A percentile compares a stretch with the other conserved stretches of the same genome.
These are phyloP conservation scores for Gorsachius goisagi DNA, from an alignment of 2,113 vertebrate genomes.

Conservation along the genomic window DNA sequence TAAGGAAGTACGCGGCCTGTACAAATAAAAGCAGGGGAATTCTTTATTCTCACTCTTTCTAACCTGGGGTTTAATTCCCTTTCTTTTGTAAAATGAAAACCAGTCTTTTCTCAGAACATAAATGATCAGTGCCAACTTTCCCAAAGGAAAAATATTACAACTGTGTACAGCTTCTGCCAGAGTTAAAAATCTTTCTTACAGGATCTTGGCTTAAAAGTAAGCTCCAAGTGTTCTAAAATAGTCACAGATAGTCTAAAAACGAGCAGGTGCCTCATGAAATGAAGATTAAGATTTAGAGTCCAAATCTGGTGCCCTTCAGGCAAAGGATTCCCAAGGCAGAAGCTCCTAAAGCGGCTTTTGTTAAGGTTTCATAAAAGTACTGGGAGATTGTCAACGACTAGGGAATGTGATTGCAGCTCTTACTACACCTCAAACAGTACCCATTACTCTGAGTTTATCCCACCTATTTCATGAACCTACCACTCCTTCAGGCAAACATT, in stretches of 20 bases:
- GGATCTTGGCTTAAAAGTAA: conserved; percentile 28
- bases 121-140: conserved; percentile 33
- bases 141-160: conserved; percentile 52
- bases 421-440: neutral
- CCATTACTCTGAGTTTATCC: neutral
- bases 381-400: neutral
- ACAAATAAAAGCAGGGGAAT: conserved; percentile 45
- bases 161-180: conserved; percentile 11
- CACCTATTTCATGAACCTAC: neutral
- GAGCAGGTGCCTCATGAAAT: conserved; percentile 16
- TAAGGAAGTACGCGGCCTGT: neutral
- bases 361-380: neutral
- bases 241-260: neutral
- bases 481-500: neutral
- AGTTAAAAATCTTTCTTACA: conserved; percentile 31
- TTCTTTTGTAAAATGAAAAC: conserved; percentile 41
- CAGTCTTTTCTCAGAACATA: conserved; percentile 28
- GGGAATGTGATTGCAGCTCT: neutral
- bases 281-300: conserved; percentile 27
- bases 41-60: conserved; percentile 34
- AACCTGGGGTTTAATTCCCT: conserved; percentile 52
- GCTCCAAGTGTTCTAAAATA: neutral
- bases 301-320: conserved; percentile 16
- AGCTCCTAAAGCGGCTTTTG: neutral
- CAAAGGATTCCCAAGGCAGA: conserved; percentile 26